Percentiles rank a stretch among this genome's conserved stretches.
Evolutionary conservation across 1,140 invertebrate genomes (phyloP).

Genomic region (Cephus cinctus): DNA sequence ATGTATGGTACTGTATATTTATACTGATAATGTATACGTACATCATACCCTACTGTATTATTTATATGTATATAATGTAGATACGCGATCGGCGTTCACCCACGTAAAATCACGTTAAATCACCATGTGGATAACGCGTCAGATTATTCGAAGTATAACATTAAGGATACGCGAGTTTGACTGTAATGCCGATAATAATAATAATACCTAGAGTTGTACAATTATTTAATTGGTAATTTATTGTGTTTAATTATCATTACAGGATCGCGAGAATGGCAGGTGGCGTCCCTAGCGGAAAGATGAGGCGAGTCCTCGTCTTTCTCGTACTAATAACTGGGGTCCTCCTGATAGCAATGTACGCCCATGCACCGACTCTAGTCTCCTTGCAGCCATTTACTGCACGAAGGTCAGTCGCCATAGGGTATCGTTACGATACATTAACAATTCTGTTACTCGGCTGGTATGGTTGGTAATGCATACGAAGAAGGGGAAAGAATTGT

Average conservation of each 20-base stretch:
- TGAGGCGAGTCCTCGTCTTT: constrained; percentile 56
- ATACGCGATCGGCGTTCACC: too few species aligned
- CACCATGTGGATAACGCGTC: not conserved
- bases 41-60: too few species aligned
- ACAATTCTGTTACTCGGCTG: not conserved
- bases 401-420: constrained; percentile 41
- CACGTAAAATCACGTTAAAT: too few species aligned
- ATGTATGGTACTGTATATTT: too few species aligned
- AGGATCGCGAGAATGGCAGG: constrained; percentile 53
- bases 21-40: too few species aligned
- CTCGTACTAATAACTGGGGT: constrained; percentile 56
- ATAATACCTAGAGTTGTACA: not conserved
- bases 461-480: too few species aligned
- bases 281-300: constrained; percentile 52
- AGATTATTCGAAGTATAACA: not conserved
- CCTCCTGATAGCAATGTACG: constrained; percentile 58
- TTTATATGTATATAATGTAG: too few species aligned
- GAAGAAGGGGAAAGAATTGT: too few species aligned
- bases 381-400: constrained; percentile 47
- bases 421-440: not conserved
- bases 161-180: not conserved
- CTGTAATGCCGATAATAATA: not conserved
- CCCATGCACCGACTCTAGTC: constrained; percentile 49
- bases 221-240: too few species aligned
- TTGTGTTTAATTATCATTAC: too few species aligned